Conservation (phyloP, 2,113 vertebrate genomes). For the Mustelus asterias region DNA sequence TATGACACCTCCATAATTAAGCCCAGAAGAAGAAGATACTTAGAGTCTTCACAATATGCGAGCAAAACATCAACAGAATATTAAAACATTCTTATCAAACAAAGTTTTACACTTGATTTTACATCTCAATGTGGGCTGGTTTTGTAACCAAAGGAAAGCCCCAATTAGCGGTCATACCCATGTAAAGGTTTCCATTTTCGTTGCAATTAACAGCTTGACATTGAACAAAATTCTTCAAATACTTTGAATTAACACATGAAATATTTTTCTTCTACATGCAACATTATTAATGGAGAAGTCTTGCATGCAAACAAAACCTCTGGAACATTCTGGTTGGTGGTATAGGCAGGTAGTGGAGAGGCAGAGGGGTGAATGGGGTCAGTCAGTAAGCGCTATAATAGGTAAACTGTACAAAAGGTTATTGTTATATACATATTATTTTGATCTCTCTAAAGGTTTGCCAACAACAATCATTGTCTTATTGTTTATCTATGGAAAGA, state of each 20-base stretch:
- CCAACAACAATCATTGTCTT: background rate
- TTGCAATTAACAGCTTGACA: background rate
- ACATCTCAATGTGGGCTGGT: background rate
- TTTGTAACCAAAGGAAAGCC: background rate
- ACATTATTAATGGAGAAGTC: too few species aligned
- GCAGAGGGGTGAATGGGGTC: too few species aligned
- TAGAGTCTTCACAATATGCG: background rate
- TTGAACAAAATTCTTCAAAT: background rate
- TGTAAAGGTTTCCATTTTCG: background rate
- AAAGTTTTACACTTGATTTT: background rate
- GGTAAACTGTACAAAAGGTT: background rate
- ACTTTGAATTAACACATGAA: background rate
- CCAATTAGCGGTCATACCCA: background rate
- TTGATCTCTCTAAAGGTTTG: background rate
- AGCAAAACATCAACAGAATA: background rate
- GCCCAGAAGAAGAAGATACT: background rate
- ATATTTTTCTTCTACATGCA: background rate
- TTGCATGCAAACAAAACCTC: background rate
- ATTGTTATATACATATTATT: background rate
- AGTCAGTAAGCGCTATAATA: background rate
- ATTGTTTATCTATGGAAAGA: background rate
- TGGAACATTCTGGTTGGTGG: background rate
- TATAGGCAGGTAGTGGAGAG: too few species aligned
- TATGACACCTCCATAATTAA: background rate
- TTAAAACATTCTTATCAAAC: background rate